These are phyloP conservation scores for Lampris incognitus DNA, from an alignment of 2,113 vertebrate species.

Conservation along the genomic window DNA sequence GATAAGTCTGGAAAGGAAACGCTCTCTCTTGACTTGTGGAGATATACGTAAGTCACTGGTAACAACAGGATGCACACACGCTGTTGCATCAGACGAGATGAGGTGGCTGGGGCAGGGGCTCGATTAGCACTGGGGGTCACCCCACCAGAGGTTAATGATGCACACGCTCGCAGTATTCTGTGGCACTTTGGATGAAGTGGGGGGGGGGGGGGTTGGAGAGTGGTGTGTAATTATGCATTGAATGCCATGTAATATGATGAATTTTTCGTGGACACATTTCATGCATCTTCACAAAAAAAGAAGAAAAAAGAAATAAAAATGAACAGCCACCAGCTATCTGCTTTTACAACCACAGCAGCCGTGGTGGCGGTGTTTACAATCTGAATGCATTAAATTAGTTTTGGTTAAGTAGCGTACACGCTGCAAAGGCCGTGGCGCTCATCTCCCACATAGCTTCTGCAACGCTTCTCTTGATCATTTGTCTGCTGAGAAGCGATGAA, in stretches of 20 bases:
- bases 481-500: constrained; percentile 44
- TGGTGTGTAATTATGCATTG: too few relatives aligned
- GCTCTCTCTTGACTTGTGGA: constrained; percentile 22
- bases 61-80: not conserved
- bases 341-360: constrained; percentile 1
- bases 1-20: constrained; percentile 20
- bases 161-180: not conserved
- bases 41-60: not conserved
- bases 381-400: constrained; percentile 6
- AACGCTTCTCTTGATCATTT: constrained; percentile 49
- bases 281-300: constrained; percentile 10
- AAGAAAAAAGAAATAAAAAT: constrained; percentile 30
- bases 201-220: too few relatives aligned
- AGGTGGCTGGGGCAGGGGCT: too few relatives aligned
- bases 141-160: not conserved
- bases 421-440: constrained; percentile 22
- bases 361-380: not conserved
- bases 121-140: not conserved
- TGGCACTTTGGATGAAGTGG: too few relatives aligned
- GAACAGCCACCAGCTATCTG: constrained; percentile 13
- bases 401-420: constrained; percentile 15
- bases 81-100: not conserved
- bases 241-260: not conserved
- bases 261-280: constrained; percentile 22
- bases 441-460: constrained; percentile 28